Evolutionary conservation across 2,113 vertebrate species (phyloP), one percentile per base, ranked within the genome.

Genomic region (Trichechus manatus): DNA sequence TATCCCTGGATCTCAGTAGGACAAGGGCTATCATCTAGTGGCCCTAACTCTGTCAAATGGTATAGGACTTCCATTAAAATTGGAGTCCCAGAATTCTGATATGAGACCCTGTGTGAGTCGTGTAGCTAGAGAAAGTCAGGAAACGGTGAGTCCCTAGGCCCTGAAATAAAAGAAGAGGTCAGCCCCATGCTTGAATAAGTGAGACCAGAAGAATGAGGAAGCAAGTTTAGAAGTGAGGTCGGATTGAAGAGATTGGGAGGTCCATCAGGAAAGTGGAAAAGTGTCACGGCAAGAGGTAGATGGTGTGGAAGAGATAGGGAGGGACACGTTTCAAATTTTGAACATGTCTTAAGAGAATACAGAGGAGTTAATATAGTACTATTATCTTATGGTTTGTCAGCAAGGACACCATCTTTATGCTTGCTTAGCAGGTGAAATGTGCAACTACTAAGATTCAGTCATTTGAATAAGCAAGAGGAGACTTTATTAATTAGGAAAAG

Each of bases 381-480:
- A 3, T 75, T 23, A 59, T n/a, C 19, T 61, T n/a, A 66, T 10
- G 64, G 9, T 36, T 20, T 93, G 25, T 91, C 29, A 81, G 72
- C n/a, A 96, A 95, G 14, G 31, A 10, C 13, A 93, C 17, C 42
- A 82, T 66, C 39, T 85, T 59, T 94, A 31, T 63, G 33, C 91
- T 94, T 93, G 8, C 42, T 94, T 95, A n/a, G 15, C 25, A 36
- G 22, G 33, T 92, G 33, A 91, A 91, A 91, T 87, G 56, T 77
- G 1, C 20, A 64, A 14, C 29, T 91, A n/a, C 33, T 93, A 82
- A 93, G 5, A 20, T 74, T 44, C 17, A 80, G 10, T 81, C 15
- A 19, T 63, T 39, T 91, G 66, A 31, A 63, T 64, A 83, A 88
- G 61, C 47, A 7, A 29, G 9, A 83, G 39, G 29, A 31, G 50